phyloP scores from a whole-genome alignment of 1,140 invertebrate species.

The Drosophila pruinosa region DNA sequence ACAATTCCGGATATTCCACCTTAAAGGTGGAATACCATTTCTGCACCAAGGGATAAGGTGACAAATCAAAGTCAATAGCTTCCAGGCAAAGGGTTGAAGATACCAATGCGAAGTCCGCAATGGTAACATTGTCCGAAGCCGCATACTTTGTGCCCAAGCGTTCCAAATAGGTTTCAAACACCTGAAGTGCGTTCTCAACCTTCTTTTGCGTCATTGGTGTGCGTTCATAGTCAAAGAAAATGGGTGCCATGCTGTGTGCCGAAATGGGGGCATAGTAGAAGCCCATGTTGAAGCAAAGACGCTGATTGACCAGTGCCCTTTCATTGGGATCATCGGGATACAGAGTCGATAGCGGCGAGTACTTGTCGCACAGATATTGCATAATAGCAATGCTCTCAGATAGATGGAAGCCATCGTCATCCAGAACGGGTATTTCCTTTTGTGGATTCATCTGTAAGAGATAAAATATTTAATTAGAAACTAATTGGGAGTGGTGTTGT shows the following conservation, averaged over 20 bases:
- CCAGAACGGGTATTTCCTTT: conserved; percentile 90
- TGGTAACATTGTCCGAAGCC: conserved; percentile 88
- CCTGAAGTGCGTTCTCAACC: conserved; percentile 86
- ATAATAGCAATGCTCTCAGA: conserved; percentile 91
- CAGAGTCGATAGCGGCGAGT: conserved; percentile 85
- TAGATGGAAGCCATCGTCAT: conserved; percentile 88
- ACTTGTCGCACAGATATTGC: conserved; percentile 90
- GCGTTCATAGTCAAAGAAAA: conserved; percentile 89
- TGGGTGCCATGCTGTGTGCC: conserved; percentile 84
- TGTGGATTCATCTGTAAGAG: conserved; percentile 88
- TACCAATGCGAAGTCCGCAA: conserved; percentile 88
- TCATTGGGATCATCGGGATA: conserved; percentile 88
- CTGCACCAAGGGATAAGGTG: conserved; percentile 83
- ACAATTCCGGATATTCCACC: conserved; percentile 86
- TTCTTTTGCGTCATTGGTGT: conserved; percentile 87
- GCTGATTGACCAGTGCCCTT: conserved; percentile 89
- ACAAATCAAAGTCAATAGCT: conserved; percentile 87
- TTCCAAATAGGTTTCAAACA: conserved; percentile 88
- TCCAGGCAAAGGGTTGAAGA: conserved; percentile 89
- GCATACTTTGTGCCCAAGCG: conserved; percentile 86
- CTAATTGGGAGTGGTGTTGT: conserved; percentile 3
- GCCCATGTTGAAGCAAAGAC: conserved; percentile 89
- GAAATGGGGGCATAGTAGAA: conserved; percentile 89
- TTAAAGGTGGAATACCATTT: conserved; percentile 89
- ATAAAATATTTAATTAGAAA: conserved; percentile 6